These are phyloP conservation scores for Siderastrea siderea DNA, from an alignment of 92 coral and sea anemone genomes.

Conservation along the genomic window DNA sequence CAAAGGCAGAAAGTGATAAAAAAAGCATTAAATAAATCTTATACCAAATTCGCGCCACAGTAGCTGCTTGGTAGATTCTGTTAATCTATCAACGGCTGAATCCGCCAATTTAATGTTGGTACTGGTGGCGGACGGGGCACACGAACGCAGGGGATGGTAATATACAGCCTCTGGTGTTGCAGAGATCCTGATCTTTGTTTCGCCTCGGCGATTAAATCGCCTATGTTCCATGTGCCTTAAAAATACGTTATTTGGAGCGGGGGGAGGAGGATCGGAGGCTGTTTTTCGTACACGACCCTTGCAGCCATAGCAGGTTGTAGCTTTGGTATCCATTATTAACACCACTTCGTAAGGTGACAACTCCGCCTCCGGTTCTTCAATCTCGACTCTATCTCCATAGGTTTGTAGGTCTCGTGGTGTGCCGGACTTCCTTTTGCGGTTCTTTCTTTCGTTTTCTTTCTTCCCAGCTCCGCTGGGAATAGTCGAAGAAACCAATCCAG, in stretches of 20 bases:
- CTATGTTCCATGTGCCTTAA: slow-evolving; percentile 60
- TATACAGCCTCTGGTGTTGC: slow-evolving; percentile 60
- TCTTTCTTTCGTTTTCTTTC: slow-evolving; percentile 26
- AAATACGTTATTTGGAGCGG: slow-evolving; percentile 68
- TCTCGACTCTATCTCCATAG: slow-evolving; percentile 17
- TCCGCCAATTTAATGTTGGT: not conserved
- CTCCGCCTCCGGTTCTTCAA: slow-evolving; percentile 3
- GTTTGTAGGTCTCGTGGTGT: slow-evolving; percentile 30
- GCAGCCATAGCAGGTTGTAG: slow-evolving; percentile 75
- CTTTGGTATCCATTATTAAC: not conserved
- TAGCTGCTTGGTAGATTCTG: not conserved
- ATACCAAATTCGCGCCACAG: not conserved
- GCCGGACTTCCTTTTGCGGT: slow-evolving; percentile 25
- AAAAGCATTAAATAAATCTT: not conserved
- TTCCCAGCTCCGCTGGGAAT: slow-evolving; percentile 45
- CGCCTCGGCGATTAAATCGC: slow-evolving; percentile 61
- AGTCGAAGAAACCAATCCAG: not conserved
- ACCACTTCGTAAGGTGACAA: no score
- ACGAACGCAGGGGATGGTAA: slow-evolving; percentile 62
- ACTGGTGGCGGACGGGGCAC: slow-evolving; percentile 17
- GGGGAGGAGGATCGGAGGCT: slow-evolving; percentile 63
- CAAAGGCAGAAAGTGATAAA: no score
- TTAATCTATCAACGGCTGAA: not conserved
- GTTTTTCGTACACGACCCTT: slow-evolving; percentile 57
- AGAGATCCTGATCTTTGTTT: slow-evolving; percentile 54